Evolutionary conservation across 2,888 invertebrate genomes (phyloP), one percentile per base, ranked within the genome.

Genomic region (Andrena camellia): DNA sequence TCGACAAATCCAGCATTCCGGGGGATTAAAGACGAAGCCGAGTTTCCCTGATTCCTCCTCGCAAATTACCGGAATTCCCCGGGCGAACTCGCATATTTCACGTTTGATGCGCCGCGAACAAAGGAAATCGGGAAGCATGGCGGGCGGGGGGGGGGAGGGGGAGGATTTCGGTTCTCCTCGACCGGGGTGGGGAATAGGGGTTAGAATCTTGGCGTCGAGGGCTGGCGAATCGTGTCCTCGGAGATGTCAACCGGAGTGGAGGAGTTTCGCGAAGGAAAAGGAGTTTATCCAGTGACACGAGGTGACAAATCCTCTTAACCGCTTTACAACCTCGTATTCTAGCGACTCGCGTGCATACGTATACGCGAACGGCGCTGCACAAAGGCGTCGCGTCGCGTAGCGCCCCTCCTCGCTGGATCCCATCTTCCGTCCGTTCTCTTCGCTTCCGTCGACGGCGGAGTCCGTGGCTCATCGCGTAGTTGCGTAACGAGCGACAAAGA

Each of bases 31-130:
- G 82, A 83, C 81, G 72, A 81, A 79, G 78, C 70, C 72, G 80
- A 83, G 84, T 85, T 84, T 78, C 78, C 73, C 76, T 54, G 69
- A 74, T 69, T 78, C 68, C 78, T 83, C 81, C 83, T 88, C 86
- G 85, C 87, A 87, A 90, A 91, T 91, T 90, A 86, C 89, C 75
- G 75, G 63, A 90, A 90, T 85, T 90, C 86, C 85, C 74, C 54
- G 48, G 70, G 79, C 82, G 83, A 84, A 86, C 86, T 89, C 88
- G 84, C 81, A 83, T 87, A 86, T 88, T 88, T 91, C 87, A 88
- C 81, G 81, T 87, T 90, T 84, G 83, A 87, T 72, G 83, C 79
- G 66, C 54, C 78, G 31, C 54, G 79, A 79, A 77, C 83, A 82
- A 78, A 82, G 77, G 73, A 63, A 62, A 71, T 57, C 75, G 68